Conservation (phyloP, 2,797 vertebrate species). For the Hydrolagus colliei region DNA sequence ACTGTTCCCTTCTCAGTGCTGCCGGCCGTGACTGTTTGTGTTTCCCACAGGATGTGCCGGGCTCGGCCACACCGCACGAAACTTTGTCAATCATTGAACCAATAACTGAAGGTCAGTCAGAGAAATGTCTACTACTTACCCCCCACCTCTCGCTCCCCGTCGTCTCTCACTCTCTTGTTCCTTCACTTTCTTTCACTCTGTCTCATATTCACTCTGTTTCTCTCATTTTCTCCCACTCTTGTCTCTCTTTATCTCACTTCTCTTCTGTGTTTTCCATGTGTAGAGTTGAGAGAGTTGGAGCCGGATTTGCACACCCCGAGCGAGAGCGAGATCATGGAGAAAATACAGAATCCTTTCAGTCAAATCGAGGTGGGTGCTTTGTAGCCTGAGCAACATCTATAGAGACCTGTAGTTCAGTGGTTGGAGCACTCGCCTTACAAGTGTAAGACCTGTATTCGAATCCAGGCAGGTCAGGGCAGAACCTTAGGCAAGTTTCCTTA, state of each 20-base stretch:
- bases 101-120: background rate
- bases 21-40: too few species aligned
- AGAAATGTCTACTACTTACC: background rate
- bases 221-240: too few species aligned
- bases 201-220: too few species aligned
- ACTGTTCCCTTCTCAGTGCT: too few species aligned
- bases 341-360: background rate
- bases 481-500: too few species aligned
- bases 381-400: background rate
- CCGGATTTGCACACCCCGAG: background rate
- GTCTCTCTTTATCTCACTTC: too few species aligned
- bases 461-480: too few species aligned
- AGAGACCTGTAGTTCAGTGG: too few species aligned
- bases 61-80: background rate
- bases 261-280: background rate
- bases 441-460: too few species aligned
- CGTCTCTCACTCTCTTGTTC: background rate
- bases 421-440: too few species aligned
- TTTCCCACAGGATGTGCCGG: too few species aligned
- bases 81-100: slow-evolving; percentile 4
- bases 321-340: background rate
- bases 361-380: background rate
- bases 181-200: background rate
- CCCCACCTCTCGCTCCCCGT: background rate
- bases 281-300: slow-evolving; percentile 11